Conservation (phyloP, 2,113 vertebrate species). For the Alectura lathami region DNA sequence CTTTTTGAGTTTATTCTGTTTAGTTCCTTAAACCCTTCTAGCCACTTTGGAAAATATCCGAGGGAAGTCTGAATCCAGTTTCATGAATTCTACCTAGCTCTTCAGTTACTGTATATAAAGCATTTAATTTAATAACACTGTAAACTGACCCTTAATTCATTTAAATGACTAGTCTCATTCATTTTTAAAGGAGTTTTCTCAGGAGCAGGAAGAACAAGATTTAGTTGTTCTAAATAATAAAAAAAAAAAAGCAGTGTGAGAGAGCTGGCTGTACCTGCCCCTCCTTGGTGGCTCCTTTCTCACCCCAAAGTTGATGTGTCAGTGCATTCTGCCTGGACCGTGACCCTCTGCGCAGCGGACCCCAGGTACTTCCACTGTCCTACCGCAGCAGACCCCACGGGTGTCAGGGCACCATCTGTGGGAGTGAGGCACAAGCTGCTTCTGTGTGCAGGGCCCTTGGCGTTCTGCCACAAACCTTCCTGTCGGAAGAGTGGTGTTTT, state of each 20-base stretch:
- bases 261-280: neutral
- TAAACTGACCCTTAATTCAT: slow-evolving; percentile 13
- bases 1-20: neutral
- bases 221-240: neutral
- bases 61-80: neutral
- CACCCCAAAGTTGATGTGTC: neutral
- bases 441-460: accelerated
- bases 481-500: neutral
- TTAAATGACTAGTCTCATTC: neutral
- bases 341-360: neutral
- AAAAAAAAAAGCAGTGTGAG: neutral
- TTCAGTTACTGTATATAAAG: neutral
- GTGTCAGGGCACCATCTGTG: neutral
- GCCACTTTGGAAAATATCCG: neutral
- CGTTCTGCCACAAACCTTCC: neutral
- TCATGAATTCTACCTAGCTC: neutral
- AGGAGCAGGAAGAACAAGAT: neutral
- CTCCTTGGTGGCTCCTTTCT: neutral
- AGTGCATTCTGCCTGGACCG: neutral
- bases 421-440: neutral
- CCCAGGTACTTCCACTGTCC: neutral
- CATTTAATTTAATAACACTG: slow-evolving; percentile 3
- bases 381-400: accelerated
- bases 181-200: slow-evolving; percentile 2
- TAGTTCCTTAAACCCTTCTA: neutral